phyloP scores from a whole-genome alignment of 2,797 vertebrate species.

The Acanthornis magna region DNA sequence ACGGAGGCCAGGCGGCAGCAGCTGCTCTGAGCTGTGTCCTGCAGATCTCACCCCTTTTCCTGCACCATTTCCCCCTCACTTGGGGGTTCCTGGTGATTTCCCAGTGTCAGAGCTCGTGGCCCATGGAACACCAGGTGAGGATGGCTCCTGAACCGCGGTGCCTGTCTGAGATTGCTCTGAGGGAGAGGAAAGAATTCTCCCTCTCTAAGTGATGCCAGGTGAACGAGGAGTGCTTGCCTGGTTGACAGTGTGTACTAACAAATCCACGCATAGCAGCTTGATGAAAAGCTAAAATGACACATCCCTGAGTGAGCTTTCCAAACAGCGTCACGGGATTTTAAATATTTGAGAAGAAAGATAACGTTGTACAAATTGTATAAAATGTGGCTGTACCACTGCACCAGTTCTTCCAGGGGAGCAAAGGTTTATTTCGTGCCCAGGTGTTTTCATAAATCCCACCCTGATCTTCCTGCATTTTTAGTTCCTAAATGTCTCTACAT shows the following conservation, averaged over 20 bases:
- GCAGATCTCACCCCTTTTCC: neutral
- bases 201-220: neutral
- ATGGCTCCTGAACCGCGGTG: neutral
- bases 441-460: neutral
- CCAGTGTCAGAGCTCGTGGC: neutral
- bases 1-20: neutral
- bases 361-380: neutral
- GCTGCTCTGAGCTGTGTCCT: neutral
- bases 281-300: neutral
- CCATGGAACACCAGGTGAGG: accelerated
- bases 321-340: neutral
- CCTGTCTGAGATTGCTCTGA: neutral
- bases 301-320: neutral
- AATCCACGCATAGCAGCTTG: neutral
- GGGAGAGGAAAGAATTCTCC: neutral
- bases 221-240: neutral
- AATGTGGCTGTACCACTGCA: neutral
- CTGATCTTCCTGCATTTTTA: neutral
- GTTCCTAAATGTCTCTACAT: neutral
- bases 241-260: neutral
- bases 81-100: neutral
- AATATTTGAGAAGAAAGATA: constrained; percentile 18
- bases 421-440: neutral
- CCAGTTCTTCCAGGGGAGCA: neutral
- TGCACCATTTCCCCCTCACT: neutral